Evolutionary conservation across 2,888 invertebrate genomes (phyloP).

Genomic region (Callimorpha dominula): DNA sequence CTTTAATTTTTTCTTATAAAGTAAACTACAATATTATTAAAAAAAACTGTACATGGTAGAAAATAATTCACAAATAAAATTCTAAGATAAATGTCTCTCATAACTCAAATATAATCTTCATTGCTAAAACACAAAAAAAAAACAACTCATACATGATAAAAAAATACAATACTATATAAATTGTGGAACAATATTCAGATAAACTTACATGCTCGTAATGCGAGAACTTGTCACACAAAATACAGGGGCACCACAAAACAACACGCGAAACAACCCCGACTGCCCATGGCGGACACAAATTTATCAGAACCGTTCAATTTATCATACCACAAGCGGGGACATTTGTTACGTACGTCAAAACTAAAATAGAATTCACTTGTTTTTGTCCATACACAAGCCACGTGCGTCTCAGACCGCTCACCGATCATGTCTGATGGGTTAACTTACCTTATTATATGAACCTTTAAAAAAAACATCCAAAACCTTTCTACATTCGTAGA

Average conservation of each 20-base stretch:
- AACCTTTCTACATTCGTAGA: conserved; percentile 33
- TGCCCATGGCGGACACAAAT: conserved; percentile 46
- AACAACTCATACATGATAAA: background rate
- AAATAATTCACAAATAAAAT: background rate
- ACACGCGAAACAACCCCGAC: conserved; percentile 25
- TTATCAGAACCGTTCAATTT: conserved; percentile 56
- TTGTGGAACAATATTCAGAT: conserved; percentile 13
- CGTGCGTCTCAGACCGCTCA: conserved; percentile 65
- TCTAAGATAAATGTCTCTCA: background rate
- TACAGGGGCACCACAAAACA: conserved; percentile 32
- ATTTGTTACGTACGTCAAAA: conserved; percentile 62
- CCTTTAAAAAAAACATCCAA: conserved; percentile 36
- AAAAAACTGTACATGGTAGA: background rate
- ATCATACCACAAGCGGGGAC: conserved; percentile 60
- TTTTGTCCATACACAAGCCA: conserved; percentile 59
- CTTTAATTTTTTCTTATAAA: background rate
- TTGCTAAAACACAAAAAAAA: background rate
- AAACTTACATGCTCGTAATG: conserved; percentile 40
- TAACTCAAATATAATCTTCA: background rate
- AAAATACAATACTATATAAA: conserved; percentile 12
- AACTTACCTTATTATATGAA: conserved; percentile 41
- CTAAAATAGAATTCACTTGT: conserved; percentile 65
- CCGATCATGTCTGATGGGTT: conserved; percentile 71
- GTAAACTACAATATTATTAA: background rate
- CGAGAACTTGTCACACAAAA: conserved; percentile 34